Evolutionary conservation across 2,797 vertebrate genomes (phyloP).

Genomic region (Percopsis omiscomaycus): DNA sequence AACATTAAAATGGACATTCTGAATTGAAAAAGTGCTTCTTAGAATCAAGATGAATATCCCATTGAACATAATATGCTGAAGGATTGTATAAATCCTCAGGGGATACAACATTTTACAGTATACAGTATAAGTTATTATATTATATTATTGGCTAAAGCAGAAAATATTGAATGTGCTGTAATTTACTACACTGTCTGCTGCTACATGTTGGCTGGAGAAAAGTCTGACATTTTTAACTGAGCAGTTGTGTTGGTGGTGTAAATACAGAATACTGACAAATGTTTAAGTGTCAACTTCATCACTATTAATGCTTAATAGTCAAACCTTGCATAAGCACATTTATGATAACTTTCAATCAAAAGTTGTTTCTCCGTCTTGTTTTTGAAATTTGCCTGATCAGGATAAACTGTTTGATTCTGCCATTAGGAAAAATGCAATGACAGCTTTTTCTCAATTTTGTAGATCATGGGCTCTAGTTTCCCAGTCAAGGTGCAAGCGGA

Average conservation of each 20-base stretch:
- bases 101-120: neutral
- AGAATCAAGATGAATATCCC: slow-evolving; percentile 15
- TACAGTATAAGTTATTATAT: slow-evolving; percentile 1
- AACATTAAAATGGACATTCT: slow-evolving; percentile 17
- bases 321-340: slow-evolving; percentile 28
- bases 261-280: slow-evolving; percentile 38
- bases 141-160: slow-evolving; percentile 11
- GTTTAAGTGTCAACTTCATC: slow-evolving; percentile 15
- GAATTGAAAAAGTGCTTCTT: slow-evolving; percentile 12
- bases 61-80: slow-evolving; percentile 15
- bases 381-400: neutral
- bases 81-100: slow-evolving; percentile 13
- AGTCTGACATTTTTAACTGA: slow-evolving; percentile 13
- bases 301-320: slow-evolving; percentile 14
- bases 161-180: neutral
- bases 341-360: slow-evolving; percentile 31
- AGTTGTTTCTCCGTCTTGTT: slow-evolving; percentile 6
- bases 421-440: too few relatives aligned
- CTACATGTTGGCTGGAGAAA: slow-evolving; percentile 6
- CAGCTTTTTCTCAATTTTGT: too few relatives aligned
- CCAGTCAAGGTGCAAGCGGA: too few relatives aligned
- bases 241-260: slow-evolving; percentile 19
- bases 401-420: too few relatives aligned
- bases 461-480: too few relatives aligned
- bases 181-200: slow-evolving; percentile 4